Conservation (phyloP, 2,113 vertebrate genomes). For the Sylvietta virens region DNA sequence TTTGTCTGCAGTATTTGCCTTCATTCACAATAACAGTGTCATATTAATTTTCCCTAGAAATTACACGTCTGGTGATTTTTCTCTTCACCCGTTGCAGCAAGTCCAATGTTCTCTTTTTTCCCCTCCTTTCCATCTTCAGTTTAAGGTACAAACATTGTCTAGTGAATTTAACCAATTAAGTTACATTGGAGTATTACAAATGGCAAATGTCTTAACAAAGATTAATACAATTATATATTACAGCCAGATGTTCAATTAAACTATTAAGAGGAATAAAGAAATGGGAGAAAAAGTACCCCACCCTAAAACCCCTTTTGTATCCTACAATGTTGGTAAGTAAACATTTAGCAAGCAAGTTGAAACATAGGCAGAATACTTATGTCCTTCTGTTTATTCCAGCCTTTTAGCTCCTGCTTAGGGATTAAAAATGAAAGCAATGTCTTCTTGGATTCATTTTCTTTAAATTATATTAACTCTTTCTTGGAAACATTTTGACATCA, state of each 20-base stretch:
- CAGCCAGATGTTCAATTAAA: background rate
- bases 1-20: background rate
- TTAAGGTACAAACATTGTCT: background rate
- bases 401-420: background rate
- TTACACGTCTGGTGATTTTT: background rate
- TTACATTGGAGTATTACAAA: background rate
- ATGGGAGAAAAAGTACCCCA: background rate
- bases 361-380: background rate
- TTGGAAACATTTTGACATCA: background rate
- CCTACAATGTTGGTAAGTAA: background rate
- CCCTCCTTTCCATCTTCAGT: background rate
- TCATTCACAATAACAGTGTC: background rate
- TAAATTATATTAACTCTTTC: background rate
- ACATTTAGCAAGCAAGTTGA: background rate
- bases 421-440: background rate
- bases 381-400: background rate
- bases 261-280: background rate
- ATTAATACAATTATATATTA: background rate
- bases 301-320: background rate
- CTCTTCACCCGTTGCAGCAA: background rate
- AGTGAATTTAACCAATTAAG: background rate
- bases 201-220: background rate
- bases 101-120: background rate
- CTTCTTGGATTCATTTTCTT: background rate
- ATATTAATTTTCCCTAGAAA: background rate